These are phyloP conservation scores for Pachyrhynchus sulphureomaculatus DNA, from an alignment of 1,140 invertebrate genomes.

Conservation along the genomic window DNA sequence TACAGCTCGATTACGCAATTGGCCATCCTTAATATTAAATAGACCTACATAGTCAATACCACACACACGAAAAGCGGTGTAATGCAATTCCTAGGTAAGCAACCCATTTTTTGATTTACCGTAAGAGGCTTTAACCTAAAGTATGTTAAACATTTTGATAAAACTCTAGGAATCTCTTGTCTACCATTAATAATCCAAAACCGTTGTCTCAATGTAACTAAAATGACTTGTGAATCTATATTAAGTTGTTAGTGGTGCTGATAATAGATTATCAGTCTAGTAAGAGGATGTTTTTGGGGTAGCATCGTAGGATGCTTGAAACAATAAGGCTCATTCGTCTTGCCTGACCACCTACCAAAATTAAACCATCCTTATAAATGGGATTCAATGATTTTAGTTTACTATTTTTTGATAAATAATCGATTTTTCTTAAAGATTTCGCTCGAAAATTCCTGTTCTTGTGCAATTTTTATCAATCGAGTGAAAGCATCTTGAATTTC, in stretches of 20 bases:
- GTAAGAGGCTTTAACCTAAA: slow-evolving; percentile 26
- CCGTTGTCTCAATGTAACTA: slow-evolving; percentile 22
- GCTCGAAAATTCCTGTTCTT: background rate
- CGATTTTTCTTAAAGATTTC: background rate
- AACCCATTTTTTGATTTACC: slow-evolving; percentile 17
- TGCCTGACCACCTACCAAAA: slow-evolving; percentile 48
- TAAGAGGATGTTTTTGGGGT: slow-evolving; percentile 35
- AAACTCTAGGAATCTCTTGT: slow-evolving; percentile 3
- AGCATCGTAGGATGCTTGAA: slow-evolving; percentile 53
- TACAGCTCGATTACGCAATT: background rate
- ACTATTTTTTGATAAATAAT: background rate
- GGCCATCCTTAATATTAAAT: background rate
- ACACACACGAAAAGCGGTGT: slow-evolving; percentile 31
- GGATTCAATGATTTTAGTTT: slow-evolving; percentile 22
- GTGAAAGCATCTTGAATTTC: background rate
- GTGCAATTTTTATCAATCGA: background rate
- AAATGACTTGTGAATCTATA: slow-evolving; percentile 35
- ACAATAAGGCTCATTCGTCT: slow-evolving; percentile 37
- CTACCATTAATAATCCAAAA: slow-evolving; percentile 34
- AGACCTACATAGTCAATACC: slow-evolving; percentile 11
- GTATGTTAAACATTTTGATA: slow-evolving; percentile 10
- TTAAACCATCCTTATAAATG: slow-evolving; percentile 47
- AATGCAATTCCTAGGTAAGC: slow-evolving; percentile 3
- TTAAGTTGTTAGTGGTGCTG: slow-evolving; percentile 39
- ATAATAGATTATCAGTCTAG: slow-evolving; percentile 24